Conservation (phyloP, 2,888 invertebrate genomes). For the Ennomos fuscantarius region DNA sequence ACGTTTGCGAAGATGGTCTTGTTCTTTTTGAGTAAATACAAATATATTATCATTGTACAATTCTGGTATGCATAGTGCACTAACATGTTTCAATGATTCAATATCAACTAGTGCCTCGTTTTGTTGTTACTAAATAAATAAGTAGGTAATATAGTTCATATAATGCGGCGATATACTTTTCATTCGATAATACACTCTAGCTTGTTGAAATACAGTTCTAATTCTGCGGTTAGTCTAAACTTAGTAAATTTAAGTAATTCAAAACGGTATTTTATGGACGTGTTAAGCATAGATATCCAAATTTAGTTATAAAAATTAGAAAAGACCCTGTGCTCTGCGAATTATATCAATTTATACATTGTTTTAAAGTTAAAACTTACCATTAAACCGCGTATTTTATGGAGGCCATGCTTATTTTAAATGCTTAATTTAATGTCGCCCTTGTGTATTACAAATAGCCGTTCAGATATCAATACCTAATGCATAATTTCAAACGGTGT, state of each 20-base stretch:
- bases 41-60: background rate
- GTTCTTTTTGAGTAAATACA: too few species aligned
- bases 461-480: too few species aligned
- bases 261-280: background rate
- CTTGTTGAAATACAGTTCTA: conserved; percentile 13
- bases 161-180: background rate
- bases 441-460: too few species aligned
- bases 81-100: conserved; percentile 4
- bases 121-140: conserved; percentile 25
- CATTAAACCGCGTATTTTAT: too few species aligned
- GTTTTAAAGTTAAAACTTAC: too few species aligned
- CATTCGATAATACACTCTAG: conserved; percentile 1
- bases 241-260: conserved; percentile 5
- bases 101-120: conserved; percentile 26
- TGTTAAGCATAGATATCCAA: background rate
- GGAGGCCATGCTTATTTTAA: too few species aligned
- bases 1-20: too few species aligned
- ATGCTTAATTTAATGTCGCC: too few species aligned
- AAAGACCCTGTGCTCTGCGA: too few species aligned
- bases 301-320: too few species aligned
- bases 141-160: conserved; percentile 3
- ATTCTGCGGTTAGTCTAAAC: conserved; percentile 2
- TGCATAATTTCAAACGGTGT: too few species aligned
- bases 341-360: too few species aligned
- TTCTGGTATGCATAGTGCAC: conserved; percentile 2